Evolutionary conservation across 2,113 vertebrate genomes (phyloP).

Genomic region (Neogobius melanostomus): DNA sequence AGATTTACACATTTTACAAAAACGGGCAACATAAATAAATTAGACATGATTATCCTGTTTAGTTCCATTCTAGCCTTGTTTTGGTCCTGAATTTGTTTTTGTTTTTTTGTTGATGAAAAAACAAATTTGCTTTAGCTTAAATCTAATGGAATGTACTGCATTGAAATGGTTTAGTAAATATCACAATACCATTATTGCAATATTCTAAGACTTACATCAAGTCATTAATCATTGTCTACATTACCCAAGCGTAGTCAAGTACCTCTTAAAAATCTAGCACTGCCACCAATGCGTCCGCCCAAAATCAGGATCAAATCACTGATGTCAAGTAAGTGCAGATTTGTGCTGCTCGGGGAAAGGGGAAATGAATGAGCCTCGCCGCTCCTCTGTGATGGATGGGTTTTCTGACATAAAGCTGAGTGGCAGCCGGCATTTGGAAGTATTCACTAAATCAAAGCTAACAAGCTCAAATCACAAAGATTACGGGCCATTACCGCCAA

Average conservation of each 20-base stretch:
- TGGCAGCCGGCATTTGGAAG: conserved; percentile 7
- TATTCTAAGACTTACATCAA: too few species aligned
- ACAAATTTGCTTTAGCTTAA: too few species aligned
- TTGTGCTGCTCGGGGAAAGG: background rate
- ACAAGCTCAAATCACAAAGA: conserved; percentile 35
- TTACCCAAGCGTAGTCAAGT: background rate
- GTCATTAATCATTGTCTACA: too few species aligned
- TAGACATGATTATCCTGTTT: too few species aligned
- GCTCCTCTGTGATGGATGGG: conserved; percentile 10
- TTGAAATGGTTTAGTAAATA: too few species aligned
- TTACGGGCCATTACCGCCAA: conserved; percentile 26
- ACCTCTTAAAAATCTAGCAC: background rate
- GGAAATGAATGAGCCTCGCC: conserved; percentile 7
- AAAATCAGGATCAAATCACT: background rate
- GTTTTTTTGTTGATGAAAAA: too few species aligned
- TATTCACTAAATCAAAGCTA: conserved; percentile 23
- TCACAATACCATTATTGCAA: too few species aligned
- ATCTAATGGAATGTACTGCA: too few species aligned
- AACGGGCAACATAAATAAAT: too few species aligned
- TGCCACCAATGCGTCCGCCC: background rate
- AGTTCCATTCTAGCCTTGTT: too few species aligned
- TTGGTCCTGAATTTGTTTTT: too few species aligned
- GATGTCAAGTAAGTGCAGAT: conserved; percentile 13
- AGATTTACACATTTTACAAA: too few species aligned
- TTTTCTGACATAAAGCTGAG: conserved; percentile 10